Conservation (phyloP, 2,797 vertebrate species). For the Brachymystax lenok region DNA sequence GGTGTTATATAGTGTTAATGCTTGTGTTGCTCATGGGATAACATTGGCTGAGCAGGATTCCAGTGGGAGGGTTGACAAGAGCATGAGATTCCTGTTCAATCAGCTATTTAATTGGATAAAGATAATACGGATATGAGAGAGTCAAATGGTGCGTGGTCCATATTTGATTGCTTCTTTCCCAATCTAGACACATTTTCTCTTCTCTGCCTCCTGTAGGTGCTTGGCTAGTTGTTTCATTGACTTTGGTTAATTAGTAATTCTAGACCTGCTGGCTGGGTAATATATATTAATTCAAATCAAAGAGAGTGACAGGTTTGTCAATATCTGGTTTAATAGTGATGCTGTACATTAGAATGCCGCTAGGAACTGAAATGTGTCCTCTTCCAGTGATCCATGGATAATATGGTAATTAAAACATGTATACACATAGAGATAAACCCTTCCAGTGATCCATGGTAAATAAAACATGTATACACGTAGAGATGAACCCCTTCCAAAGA, state of each 20-base stretch:
- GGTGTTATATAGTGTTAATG: neutral
- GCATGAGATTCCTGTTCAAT: slow-evolving; percentile 53
- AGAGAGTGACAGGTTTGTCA: slow-evolving; percentile 47
- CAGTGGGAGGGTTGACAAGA: slow-evolving; percentile 43
- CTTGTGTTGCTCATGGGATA: neutral
- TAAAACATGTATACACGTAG: neutral
- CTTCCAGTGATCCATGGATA: slow-evolving; percentile 41
- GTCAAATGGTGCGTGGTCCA: slow-evolving; percentile 21
- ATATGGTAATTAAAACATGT: slow-evolving; percentile 64
- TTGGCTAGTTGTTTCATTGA: slow-evolving; percentile 15
- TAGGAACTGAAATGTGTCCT: slow-evolving; percentile 35
- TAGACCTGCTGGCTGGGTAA: neutral
- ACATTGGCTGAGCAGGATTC: slow-evolving; percentile 34
- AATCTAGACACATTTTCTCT: neutral
- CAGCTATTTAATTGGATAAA: slow-evolving; percentile 61
- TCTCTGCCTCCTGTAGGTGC: neutral
- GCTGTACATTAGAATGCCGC: slow-evolving; percentile 49
- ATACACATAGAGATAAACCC: neutral
- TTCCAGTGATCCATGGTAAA: neutral
- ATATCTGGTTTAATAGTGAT: slow-evolving; percentile 46
- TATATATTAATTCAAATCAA: slow-evolving; percentile 27
- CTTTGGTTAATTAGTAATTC: slow-evolving; percentile 25
- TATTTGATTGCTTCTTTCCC: slow-evolving; percentile 18
- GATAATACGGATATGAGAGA: slow-evolving; percentile 50
- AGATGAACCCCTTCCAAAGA: too few relatives aligned